Percentiles rank a stretch among this genome's conserved stretches.
phyloP scores from a whole-genome alignment of 2,888 invertebrate genomes.

The Meloe dianella region DNA sequence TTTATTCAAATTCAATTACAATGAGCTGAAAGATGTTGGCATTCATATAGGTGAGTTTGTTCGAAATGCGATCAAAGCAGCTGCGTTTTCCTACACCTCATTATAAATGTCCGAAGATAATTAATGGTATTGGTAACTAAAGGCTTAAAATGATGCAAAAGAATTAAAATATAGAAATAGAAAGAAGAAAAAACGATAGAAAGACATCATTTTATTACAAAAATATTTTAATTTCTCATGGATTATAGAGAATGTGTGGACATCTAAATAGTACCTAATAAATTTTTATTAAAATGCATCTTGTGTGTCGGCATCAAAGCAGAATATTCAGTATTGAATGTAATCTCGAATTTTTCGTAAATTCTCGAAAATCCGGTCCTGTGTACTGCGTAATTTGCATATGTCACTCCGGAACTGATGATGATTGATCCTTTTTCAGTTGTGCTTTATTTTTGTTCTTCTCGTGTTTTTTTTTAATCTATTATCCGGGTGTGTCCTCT shows the following conservation, averaged over 20 bases:
- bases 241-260: background rate
- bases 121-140: conserved; percentile 14
- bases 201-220: background rate
- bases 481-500: conserved; percentile 5
- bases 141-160: background rate
- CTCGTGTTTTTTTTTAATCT: background rate
- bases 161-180: background rate
- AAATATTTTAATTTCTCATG: conserved; percentile 18
- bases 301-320: background rate
- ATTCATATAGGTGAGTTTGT: background rate
- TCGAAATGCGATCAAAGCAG: conserved; percentile 20
- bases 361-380: background rate
- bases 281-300: background rate
- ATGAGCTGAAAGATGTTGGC: background rate
- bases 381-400: background rate
- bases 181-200: background rate
- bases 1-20: conserved; percentile 16
- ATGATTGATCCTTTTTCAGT: conserved; percentile 7
- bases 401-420: conserved; percentile 7
- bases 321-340: background rate
- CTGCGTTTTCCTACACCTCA: conserved; percentile 10
- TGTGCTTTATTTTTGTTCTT: background rate
- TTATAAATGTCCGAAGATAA: conserved; percentile 14
- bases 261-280: background rate
- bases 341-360: background rate